Conservation (phyloP, 2,888 invertebrate genomes). For the Meliscaeva auricollis region DNA sequence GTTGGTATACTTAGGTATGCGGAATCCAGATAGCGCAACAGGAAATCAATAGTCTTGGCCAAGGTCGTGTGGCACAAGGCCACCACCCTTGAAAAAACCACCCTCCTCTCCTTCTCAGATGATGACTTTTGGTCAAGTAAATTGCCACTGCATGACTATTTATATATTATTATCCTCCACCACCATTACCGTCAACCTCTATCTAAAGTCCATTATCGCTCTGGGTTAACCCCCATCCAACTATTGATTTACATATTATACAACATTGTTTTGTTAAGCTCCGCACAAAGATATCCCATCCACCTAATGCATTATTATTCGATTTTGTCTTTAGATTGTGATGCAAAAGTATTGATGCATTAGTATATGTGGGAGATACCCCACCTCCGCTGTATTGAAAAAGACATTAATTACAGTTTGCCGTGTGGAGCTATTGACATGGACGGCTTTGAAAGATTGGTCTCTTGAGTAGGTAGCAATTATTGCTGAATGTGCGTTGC, state of each 20-base stretch:
- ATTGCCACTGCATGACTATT: background rate
- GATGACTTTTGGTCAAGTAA: conserved; percentile 47
- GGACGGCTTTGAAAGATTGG: conserved; percentile 34
- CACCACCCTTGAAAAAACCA: conserved; percentile 26
- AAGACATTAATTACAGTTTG: conserved; percentile 51
- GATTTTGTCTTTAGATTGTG: conserved; percentile 5
- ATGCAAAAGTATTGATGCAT: background rate
- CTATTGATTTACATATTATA: conserved; percentile 45
- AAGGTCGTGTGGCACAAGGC: conserved; percentile 78
- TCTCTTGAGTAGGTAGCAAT: conserved; percentile 40
- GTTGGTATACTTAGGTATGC: conserved; percentile 7
- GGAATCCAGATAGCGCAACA: conserved; percentile 77
- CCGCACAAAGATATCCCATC: conserved; percentile 37
- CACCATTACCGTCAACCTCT: background rate
- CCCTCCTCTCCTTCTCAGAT: background rate
- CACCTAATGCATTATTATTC: conserved; percentile 26
- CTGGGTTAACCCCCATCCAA: background rate
- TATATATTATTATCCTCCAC: conserved; percentile 12
- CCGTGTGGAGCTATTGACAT: conserved; percentile 36
- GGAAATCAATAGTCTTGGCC: conserved; percentile 83
- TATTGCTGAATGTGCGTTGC: conserved; percentile 33
- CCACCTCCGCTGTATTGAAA: conserved; percentile 5
- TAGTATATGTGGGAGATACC: no score
- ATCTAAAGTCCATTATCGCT: conserved; percentile 18
- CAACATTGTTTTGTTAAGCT: conserved; percentile 32